Conservation (phyloP, 1,140 invertebrate species). For the Linepithema humile region DNA sequence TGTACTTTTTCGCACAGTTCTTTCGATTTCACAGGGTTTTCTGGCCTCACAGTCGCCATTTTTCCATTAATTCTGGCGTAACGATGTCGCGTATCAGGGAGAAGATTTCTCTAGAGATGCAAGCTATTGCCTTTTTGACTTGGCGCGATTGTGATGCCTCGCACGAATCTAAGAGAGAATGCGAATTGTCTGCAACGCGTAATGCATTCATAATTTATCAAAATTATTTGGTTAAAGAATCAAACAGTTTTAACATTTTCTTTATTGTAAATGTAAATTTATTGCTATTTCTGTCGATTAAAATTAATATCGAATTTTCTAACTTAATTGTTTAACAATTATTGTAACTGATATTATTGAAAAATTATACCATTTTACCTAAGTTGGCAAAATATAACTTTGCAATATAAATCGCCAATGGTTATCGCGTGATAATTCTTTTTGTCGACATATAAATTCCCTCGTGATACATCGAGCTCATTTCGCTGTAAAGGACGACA, state of each 20-base stretch:
- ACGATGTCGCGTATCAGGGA: constrained; percentile 18
- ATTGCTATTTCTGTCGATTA: background rate
- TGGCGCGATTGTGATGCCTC: background rate
- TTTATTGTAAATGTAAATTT: background rate
- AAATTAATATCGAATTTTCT: background rate
- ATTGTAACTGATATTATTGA: background rate
- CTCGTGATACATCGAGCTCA: constrained; percentile 21
- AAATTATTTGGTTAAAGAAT: background rate
- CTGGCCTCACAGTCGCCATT: constrained; percentile 1
- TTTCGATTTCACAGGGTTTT: background rate
- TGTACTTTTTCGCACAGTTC: background rate
- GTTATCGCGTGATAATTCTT: background rate
- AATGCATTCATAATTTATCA: constrained; percentile 5
- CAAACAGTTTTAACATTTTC: background rate
- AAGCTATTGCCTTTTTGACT: background rate
- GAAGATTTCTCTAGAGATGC: constrained; percentile 15
- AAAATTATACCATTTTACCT: background rate
- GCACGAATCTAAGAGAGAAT: background rate
- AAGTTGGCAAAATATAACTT: background rate
- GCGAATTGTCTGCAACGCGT: background rate
- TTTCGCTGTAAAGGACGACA: constrained; percentile 20
- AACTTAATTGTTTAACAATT: background rate
- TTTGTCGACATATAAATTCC: background rate
- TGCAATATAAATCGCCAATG: background rate
- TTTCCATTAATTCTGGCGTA: constrained; percentile 45